Percentiles rank a stretch among this genome's conserved stretches.
Evolutionary conservation across 2,113 vertebrate genomes (phyloP).

Genomic region (Ctenomys sociabilis): DNA sequence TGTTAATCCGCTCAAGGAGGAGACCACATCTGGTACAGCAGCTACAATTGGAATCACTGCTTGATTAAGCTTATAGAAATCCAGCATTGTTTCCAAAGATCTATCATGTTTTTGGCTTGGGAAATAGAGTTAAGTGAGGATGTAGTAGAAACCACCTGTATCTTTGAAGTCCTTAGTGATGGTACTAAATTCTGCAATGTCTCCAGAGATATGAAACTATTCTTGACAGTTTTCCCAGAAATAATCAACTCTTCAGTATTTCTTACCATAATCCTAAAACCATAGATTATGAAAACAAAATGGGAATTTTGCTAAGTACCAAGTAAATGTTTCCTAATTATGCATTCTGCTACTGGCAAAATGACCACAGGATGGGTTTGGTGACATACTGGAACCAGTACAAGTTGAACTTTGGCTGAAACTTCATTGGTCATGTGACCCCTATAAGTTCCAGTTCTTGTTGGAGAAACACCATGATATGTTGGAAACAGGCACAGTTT

Average conservation of each 20-base stretch:
- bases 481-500: neutral
- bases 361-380: neutral
- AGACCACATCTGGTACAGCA: neutral
- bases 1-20: neutral
- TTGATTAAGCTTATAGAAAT: neutral
- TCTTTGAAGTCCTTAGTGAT: neutral
- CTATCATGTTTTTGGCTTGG: neutral
- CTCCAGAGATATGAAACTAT: neutral
- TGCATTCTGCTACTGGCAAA: neutral
- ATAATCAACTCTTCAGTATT: neutral
- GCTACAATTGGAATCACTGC: neutral
- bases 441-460: neutral
- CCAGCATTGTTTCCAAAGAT: neutral
- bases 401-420: neutral
- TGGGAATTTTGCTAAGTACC: too few species aligned
- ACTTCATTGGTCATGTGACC: too few species aligned
- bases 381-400: neutral
- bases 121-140: neutral
- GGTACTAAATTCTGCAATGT: neutral
- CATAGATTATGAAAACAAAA: neutral
- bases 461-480: neutral
- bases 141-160: neutral
- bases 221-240: neutral
- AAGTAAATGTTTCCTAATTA: neutral
- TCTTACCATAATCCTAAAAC: neutral